Evolutionary conservation across 2,113 vertebrate genomes (phyloP).

Genomic region (Ardeotis arabs): DNA sequence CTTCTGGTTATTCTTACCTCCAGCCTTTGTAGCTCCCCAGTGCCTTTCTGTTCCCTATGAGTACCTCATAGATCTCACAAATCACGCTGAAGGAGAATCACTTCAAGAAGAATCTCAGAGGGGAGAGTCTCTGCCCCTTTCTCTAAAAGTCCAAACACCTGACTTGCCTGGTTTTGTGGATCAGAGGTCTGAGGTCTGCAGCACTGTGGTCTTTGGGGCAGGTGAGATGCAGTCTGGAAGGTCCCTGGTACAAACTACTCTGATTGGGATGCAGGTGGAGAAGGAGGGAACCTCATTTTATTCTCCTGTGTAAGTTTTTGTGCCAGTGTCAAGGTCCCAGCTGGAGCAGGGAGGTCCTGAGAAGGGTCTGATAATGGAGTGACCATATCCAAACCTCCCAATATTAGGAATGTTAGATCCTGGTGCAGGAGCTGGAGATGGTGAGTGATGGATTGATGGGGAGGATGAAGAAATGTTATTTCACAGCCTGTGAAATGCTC

Average conservation of each 20-base stretch:
- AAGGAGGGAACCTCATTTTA: neutral
- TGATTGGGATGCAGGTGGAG: neutral
- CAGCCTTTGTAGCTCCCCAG: neutral
- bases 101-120: neutral
- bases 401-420: neutral
- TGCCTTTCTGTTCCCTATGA: neutral
- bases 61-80: neutral
- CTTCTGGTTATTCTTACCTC: neutral
- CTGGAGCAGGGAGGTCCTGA: neutral
- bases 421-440: neutral
- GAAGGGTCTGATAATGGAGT: neutral
- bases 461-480: neutral
- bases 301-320: neutral
- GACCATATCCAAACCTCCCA: neutral
- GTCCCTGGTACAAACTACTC: neutral
- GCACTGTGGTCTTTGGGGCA: neutral
- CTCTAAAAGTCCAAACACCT: neutral
- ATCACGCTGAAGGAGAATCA: neutral
- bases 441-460: neutral
- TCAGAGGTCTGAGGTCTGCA: neutral
- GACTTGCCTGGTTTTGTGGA: neutral
- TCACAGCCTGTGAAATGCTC: neutral
- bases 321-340: neutral
- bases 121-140: neutral
- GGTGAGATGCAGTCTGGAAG: neutral